Conservation (phyloP, 2,888 invertebrate genomes). For the Vannuccia rotundouncinata region DNA sequence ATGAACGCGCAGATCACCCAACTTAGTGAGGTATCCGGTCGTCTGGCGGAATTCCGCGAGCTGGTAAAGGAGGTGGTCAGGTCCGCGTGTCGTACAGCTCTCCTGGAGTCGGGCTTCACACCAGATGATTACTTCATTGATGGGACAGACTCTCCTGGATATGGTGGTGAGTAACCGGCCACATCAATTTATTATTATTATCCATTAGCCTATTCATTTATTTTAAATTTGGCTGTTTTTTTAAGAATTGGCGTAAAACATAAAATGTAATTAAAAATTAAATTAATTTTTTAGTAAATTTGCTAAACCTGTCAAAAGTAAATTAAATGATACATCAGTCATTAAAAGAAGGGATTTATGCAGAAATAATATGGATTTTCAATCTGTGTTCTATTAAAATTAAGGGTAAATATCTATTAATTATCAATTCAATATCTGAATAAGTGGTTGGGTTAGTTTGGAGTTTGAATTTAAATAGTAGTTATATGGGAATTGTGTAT, state of each 20-base stretch:
- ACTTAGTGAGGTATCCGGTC: constrained; percentile 54
- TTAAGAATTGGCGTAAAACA: neutral
- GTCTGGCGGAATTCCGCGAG: constrained; percentile 54
- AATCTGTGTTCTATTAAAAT: too few relatives aligned
- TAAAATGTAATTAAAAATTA: neutral
- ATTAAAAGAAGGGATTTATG: too few relatives aligned
- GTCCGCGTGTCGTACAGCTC: constrained; percentile 69
- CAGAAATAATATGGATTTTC: too few relatives aligned
- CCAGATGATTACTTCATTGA: constrained; percentile 64
- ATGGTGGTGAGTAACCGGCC: constrained; percentile 27
- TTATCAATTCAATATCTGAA: too few relatives aligned
- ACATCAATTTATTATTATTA: too few relatives aligned
- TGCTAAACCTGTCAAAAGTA: too few relatives aligned
- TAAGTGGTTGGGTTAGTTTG: too few relatives aligned
- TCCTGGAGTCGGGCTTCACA: constrained; percentile 70
- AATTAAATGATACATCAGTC: too few relatives aligned
- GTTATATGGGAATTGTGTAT: too few relatives aligned
- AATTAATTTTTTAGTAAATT: too few relatives aligned
- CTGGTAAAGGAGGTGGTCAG: constrained; percentile 63
- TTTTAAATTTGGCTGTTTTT: neutral
- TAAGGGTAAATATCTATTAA: too few relatives aligned
- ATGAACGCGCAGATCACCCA: constrained; percentile 54
- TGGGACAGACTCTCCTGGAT: constrained; percentile 40
- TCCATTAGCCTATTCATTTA: neutral
- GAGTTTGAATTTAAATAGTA: too few relatives aligned